A percentile compares a stretch with the other conserved stretches of the same genome.
Evolutionary conservation across 1,140 invertebrate genomes (phyloP).

Genomic region (Archivesica marissinica): DNA sequence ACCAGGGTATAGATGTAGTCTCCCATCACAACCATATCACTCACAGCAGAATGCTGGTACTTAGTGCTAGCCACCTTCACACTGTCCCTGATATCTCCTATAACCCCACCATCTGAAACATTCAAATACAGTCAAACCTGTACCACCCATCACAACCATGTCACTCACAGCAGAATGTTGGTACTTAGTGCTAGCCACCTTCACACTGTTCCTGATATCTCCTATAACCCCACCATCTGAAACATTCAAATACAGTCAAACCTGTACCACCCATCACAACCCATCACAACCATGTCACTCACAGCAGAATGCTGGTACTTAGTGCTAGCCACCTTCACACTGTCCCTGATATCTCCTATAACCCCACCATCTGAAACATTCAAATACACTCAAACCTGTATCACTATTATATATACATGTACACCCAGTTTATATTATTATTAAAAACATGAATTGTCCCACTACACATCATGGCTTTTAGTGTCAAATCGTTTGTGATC

Average conservation of each 20-base stretch:
- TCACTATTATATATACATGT: too few species aligned
- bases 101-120: constrained; percentile 29
- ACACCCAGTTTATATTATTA: too few species aligned
- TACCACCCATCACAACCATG: constrained; percentile 5
- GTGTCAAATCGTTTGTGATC: too few species aligned
- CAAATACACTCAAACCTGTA: background rate
- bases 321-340: constrained; percentile 24
- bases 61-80: constrained; percentile 21
- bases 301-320: constrained; percentile 27
- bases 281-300: constrained; percentile 10
- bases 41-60: constrained; percentile 22
- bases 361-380: background rate
- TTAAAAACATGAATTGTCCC: too few species aligned
- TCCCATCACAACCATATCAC: constrained; percentile 23
- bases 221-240: background rate
- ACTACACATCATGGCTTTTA: too few species aligned
- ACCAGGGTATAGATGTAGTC: constrained; percentile 56
- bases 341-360: constrained; percentile 8
- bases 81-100: constrained; percentile 14
- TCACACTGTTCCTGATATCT: constrained; percentile 24
- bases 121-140: background rate
- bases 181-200: constrained; percentile 7
- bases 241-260: background rate
- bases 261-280: background rate
- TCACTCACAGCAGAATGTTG: constrained; percentile 35